Conservation (phyloP, 2,888 invertebrate genomes). For the Argyra leucocephala region DNA sequence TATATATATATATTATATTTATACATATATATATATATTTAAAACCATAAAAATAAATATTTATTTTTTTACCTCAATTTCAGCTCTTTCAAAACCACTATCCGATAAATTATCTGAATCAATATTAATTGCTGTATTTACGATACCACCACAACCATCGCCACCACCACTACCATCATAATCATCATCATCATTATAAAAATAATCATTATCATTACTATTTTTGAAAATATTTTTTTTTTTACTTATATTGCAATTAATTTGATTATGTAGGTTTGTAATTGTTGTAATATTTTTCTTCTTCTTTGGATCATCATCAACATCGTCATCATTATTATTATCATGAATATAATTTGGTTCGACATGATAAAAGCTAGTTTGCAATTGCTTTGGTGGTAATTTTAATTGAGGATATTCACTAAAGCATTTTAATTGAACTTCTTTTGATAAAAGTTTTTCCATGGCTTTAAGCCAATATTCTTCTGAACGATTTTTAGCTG, state of each 20-base stretch:
- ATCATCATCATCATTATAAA: constrained; percentile 12
- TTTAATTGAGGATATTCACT: constrained; percentile 12
- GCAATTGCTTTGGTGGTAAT: neutral
- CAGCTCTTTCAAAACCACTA: constrained; percentile 26
- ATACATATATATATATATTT: too few relatives aligned
- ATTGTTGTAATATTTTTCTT: too few relatives aligned
- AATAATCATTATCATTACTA: too few relatives aligned
- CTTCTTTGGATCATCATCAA: neutral
- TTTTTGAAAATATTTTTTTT: too few relatives aligned
- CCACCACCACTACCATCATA: constrained; percentile 10
- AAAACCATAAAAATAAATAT: too few relatives aligned
- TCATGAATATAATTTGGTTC: neutral
- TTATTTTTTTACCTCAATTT: constrained; percentile 33
- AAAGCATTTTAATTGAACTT: constrained; percentile 18
- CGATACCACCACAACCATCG: constrained; percentile 24
- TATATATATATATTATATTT: too few relatives aligned
- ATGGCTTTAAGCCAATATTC: constrained; percentile 22
- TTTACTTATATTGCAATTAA: too few relatives aligned
- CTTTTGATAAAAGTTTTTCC: constrained; percentile 22
- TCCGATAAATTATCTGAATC: constrained; percentile 26
- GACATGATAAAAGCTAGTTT: neutral
- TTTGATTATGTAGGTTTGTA: too few relatives aligned
- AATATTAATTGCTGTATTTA: constrained; percentile 25
- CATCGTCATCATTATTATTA: neutral
- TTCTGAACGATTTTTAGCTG: too few relatives aligned